Evolutionary conservation across 2,888 invertebrate species (phyloP).

Genomic region (Baronia brevicornis): DNA sequence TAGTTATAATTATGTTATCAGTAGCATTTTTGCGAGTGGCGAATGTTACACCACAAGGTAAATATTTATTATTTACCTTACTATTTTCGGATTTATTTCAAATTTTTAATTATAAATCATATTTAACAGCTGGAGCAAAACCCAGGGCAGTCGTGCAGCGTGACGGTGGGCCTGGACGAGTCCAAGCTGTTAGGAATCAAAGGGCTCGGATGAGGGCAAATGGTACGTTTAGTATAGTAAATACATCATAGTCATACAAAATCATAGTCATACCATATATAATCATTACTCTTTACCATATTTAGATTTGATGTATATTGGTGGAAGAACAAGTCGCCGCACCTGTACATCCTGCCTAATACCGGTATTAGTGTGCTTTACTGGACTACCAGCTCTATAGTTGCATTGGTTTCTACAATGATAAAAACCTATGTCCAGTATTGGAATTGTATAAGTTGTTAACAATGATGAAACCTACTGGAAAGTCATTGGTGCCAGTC

Average conservation of each 20-base stretch:
- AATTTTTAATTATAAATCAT: slow-evolving; percentile 7
- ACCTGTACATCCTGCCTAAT: no score
- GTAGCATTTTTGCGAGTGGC: slow-evolving; percentile 49
- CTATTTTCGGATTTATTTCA: no score
- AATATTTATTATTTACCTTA: slow-evolving; percentile 14
- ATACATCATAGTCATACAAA: not conserved
- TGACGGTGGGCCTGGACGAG: slow-evolving; percentile 79
- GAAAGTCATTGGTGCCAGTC: no score
- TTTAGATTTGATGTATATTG: no score
- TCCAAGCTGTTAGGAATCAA: slow-evolving; percentile 83
- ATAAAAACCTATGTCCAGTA: no score
- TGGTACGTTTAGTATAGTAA: slow-evolving; percentile 36
- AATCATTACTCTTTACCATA: no score
- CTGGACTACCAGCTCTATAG: no score
- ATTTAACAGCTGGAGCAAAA: slow-evolving; percentile 39
- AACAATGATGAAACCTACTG: no score
- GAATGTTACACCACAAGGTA: slow-evolving; percentile 50
- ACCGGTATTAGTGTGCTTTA: no score
- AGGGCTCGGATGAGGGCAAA: slow-evolving; percentile 79
- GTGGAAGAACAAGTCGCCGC: no score
- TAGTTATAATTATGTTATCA: slow-evolving; percentile 49
- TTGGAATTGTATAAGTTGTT: no score
- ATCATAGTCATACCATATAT: not conserved
- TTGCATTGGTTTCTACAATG: no score
- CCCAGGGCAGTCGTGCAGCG: slow-evolving; percentile 54